Base-by-base conservation (phyloP, 2,113 vertebrate species). In the western clawed frog (Xenopus tropicalis) region DNA sequence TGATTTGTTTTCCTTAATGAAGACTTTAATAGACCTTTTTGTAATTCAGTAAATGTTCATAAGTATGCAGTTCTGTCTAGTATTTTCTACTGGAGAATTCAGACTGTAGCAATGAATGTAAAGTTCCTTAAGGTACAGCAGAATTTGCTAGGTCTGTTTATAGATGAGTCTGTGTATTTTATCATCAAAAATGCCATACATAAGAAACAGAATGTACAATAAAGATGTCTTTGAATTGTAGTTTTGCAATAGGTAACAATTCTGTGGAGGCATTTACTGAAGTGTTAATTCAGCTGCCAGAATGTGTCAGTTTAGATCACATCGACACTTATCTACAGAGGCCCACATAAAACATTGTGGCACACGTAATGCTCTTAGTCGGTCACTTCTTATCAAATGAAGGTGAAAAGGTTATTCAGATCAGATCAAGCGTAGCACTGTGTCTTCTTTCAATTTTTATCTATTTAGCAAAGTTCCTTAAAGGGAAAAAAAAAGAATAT, bases 281-380 rank as follows among this genome's bases (percentile, higher is more conserved):
- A 72, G 70, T 51, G 24, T 72, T 64, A 72, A 54, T 22, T 23
- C n/a, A 10, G 46, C 61, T 72, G 61, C 70, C 44, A 64, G 46
- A 72, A 56, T 5, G 19, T 64, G 61, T 65, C 61, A 56, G 25
- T 56, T 56, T 54, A 64, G 37, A 72, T 64, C 61, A 72, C 61
- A 19, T 61, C 25, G 56, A 54, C 44, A 72, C 59, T 54, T 72
- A 72, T 72, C 61, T 17, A 43, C 19, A 14, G 29, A 72, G 62
- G n/a, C 70, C 61, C 48, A 64, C 25, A 54, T 64, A 24, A 64
- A 72, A 64, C 70, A 72, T 64, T 65, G 70, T 43, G 29, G 70
- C 70, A 64, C 59, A 43, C 42, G 61, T 43, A 72, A 71, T 14
- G 19, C 58, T 51, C 24, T 63, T 52, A 63, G 70, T 71, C 12